Evolutionary conservation across 2,888 invertebrate genomes (phyloP), one percentile per base, ranked within the genome.

Genomic region (Sesia bembeciformis): DNA sequence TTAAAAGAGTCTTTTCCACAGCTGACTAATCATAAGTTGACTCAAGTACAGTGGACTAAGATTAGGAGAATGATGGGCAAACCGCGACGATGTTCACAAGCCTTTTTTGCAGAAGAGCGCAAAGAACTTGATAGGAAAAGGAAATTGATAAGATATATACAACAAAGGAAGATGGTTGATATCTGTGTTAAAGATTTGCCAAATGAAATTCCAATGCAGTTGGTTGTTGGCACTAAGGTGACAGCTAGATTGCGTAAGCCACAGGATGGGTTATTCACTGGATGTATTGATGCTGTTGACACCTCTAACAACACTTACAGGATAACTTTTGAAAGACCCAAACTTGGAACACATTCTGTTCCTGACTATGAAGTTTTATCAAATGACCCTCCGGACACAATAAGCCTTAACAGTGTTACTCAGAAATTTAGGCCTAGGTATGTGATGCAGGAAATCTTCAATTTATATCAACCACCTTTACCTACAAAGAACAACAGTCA

Each of bases 31-130:
- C 92, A 94, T 4, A 94, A 94, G 69, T 81, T 99, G 58, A 95
- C 96, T 2, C 92, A 97, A 65, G 93, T 95, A 3, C 97, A 99
- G 76, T 99, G 99, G 99, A 95, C 96, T 54, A 96, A 97, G 81
- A 96, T 99, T 56, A 91, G 99, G 55, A 90, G 98, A 60, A 93
- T 98, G 90, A 97, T 99, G 96, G 99, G 99, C 0, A 98, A 98
- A 74, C 99, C 99, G 0, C 90, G 99, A 52, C 91, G 99, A 72
- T 98, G 96, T 80, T 97, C 97, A 0, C 94, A 95, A 74, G 95
- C 97, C 1, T 99, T 99, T 79, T 98, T 99, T 82, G 94, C 94
- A 62, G 99, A 99, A 84, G 99, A 99, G 80, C 91, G 99, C 51
- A 91, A 93, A 60, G 97, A 98, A 64, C 85, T 99, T 56, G 97